A percentile compares a stretch with the other conserved stretches of the same genome.
Evolutionary conservation across 1,140 invertebrate genomes (phyloP).

Genomic region (Apolygus lucorum): DNA sequence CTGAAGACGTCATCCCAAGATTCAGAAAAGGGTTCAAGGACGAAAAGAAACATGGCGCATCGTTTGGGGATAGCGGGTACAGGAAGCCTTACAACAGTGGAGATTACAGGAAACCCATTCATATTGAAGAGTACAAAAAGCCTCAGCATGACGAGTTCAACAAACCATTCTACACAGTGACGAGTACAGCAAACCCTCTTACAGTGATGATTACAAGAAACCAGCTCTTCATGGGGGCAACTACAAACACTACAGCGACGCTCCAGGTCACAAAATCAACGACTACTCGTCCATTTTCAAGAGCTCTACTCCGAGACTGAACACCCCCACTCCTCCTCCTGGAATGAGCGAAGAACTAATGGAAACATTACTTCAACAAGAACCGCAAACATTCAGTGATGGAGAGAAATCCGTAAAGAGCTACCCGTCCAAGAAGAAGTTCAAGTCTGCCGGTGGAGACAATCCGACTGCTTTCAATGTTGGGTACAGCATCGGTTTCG

Average conservation of each 20-base stretch:
- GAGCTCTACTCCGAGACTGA: neutral
- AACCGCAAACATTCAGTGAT: conserved; percentile 24
- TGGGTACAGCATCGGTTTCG: conserved; percentile 31
- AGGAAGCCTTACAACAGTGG: too few relatives aligned
- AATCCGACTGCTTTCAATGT: conserved; percentile 25
- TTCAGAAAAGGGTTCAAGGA: neutral
- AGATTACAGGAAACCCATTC: too few relatives aligned
- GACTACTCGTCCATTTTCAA: neutral
- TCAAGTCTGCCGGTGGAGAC: neutral
- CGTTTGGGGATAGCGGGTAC: too few relatives aligned
- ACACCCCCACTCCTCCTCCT: conserved; percentile 11
- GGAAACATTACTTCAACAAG: conserved; percentile 21
- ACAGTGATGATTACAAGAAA: neutral
- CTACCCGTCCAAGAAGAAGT: conserved; percentile 8
- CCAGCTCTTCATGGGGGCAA: neutral
- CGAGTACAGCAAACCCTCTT: too few relatives aligned
- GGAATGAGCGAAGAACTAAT: conserved; percentile 24
- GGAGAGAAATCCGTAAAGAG: neutral
- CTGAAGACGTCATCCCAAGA: neutral
- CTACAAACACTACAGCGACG: conserved; percentile 8
- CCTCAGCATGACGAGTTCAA: too few relatives aligned
- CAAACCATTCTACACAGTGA: too few relatives aligned
- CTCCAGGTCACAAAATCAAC: neutral
- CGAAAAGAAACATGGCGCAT: neutral
- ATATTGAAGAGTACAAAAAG: too few relatives aligned